A percentile compares a stretch with the other conserved stretches of the same genome.
Conservation (phyloP, 2,797 vertebrate genomes). For the Danionella dracula region DNA sequence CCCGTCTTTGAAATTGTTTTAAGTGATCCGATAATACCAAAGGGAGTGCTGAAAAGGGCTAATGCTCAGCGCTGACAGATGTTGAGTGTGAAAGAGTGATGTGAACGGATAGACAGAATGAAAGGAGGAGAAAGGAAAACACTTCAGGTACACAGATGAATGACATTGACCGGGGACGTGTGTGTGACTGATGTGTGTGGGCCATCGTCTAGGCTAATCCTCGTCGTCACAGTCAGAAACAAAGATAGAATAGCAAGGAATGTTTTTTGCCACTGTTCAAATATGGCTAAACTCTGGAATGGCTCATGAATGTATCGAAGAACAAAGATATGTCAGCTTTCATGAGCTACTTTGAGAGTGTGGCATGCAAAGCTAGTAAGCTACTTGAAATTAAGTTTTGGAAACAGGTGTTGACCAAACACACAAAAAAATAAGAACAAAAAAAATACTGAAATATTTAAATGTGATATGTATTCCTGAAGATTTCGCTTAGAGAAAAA, state of each 20-base stretch:
- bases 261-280: not conserved
- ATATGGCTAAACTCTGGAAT: not conserved
- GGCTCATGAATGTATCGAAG: not conserved
- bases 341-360: no score
- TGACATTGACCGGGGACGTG: not conserved
- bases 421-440: no score
- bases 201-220: not conserved
- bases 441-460: no score
- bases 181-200: conserved; percentile 8
- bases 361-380: not conserved
- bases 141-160: not conserved
- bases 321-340: not conserved
- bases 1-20: no score
- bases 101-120: not conserved
- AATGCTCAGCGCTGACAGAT: conserved; percentile 2
- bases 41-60: not conserved
- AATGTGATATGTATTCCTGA: no score
- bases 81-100: conserved; percentile 1
- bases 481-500: no score
- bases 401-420: no score
- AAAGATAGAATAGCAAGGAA: not conserved
- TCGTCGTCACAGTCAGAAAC: not conserved
- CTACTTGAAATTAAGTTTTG: not conserved
- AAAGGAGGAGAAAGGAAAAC: not conserved
- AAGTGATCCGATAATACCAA: conserved; percentile 1